phyloP scores from a whole-genome alignment of 2,888 invertebrate species.

The Epicampocera succincta region DNA sequence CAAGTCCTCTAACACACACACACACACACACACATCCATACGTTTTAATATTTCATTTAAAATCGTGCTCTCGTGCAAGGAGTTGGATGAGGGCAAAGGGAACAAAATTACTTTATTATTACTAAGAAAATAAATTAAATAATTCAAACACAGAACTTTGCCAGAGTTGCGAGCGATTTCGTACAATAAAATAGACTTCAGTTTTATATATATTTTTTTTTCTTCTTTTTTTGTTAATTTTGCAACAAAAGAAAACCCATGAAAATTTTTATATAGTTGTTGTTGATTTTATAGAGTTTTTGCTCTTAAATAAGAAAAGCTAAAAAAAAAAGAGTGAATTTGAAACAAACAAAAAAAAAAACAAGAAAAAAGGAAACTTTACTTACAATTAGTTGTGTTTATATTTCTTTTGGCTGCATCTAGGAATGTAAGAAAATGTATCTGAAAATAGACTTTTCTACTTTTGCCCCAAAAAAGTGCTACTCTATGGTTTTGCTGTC shows the following conservation, averaged over 20 bases:
- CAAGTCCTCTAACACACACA: not conserved
- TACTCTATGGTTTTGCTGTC: constrained; percentile 56
- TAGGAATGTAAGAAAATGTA: constrained; percentile 37
- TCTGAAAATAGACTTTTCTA: constrained; percentile 58
- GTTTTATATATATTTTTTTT: constrained; percentile 3
- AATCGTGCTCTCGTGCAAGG: not conserved
- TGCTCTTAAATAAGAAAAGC: constrained; percentile 26
- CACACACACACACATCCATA: not conserved
- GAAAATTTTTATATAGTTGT: constrained; percentile 40
- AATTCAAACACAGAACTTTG: constrained; percentile 55
- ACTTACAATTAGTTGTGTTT: constrained; percentile 69
- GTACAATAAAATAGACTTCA: constrained; percentile 27
- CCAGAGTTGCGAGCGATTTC: constrained; percentile 21
- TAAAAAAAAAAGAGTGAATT: constrained; percentile 18
- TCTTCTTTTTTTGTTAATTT: constrained; percentile 12
- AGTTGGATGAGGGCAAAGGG: not conserved
- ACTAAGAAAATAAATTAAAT: constrained; percentile 64
- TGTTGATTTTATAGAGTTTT: constrained; percentile 3
- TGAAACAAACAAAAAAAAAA: not conserved
- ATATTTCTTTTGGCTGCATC: constrained; percentile 37
- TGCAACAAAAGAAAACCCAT: constrained; percentile 53
- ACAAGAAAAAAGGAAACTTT: constrained; percentile 47
- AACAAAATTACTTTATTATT: constrained; percentile 59
- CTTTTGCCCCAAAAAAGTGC: constrained; percentile 59
- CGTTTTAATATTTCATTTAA: constrained; percentile 42